Evolutionary conservation across 1,140 invertebrate genomes (phyloP), one percentile per base, ranked within the genome.

Genomic region (Dreissena rostriformis): DNA sequence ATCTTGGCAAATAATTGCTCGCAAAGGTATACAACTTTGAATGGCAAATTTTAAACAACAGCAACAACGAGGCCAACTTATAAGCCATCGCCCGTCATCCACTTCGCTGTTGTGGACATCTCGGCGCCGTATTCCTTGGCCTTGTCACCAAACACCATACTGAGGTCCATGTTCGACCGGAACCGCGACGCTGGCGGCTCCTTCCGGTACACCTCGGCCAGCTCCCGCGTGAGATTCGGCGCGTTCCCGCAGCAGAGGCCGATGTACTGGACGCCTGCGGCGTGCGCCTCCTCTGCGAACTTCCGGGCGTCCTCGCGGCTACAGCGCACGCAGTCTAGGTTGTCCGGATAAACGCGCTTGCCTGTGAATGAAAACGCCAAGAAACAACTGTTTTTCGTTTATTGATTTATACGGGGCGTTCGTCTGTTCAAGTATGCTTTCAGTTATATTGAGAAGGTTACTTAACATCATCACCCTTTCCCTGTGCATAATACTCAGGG

Each of bases 231-330:
- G 55, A 89, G 85, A 39, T 86, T 75, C 10, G 88, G 63, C 0
- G 85, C 63, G 28, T 90, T 89, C 12, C 90, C 90, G 71, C 90
- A 91, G 71, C 90, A 91, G 22, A 91, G 57, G 15, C 90, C 90
- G 1, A 91, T 85, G 70, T 91, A 91, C 57, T 91, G 86, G 7
- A 91, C 77, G 29, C 88, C 90, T 8, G 89, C 39, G 15, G 77
- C 80, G 52, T 87, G 88, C 15, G 75, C 76, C 17, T 88, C 75
- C 49, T 86, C 66, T 0, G 86, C 89, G 55, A 89, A 91, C n/a
- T 74, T 24, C 17, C 65, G 82, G 24, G 90, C 78, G 22, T 91
- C 84, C 14, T 71, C 53, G 2, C 88, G 82, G n/a, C 80, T 51
- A 22, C 79, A 82, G 19, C 68, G 53, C 28, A 82, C 79, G n/a